Conservation (phyloP, 2,797 vertebrate species). For the Menidia menidia region DNA sequence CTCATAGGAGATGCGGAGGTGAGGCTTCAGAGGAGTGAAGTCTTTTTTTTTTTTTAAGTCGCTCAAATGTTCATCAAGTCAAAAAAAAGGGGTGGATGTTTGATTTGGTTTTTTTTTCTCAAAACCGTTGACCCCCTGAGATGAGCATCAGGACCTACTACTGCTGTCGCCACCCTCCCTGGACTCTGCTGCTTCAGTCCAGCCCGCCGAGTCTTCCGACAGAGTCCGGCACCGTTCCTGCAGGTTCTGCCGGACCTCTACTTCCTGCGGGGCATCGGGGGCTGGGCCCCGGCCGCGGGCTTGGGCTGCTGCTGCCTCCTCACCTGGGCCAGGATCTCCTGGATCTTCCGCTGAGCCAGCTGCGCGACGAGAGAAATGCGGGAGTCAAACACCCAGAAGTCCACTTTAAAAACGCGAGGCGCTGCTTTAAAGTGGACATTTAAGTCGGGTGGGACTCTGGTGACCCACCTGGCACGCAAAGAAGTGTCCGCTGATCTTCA, state of each 20-base stretch:
- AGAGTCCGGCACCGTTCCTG: constrained; percentile 70
- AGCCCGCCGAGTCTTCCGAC: constrained; percentile 83
- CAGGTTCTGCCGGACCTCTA: constrained; percentile 73
- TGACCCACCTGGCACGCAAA: constrained; percentile 97
- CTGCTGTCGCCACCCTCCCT: constrained; percentile 37
- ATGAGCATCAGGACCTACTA: constrained; percentile 78
- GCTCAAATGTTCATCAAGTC: constrained; percentile 74
- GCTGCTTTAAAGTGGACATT: too few relatives aligned
- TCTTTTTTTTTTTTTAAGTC: constrained; percentile 69
- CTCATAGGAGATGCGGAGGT: constrained; percentile 89
- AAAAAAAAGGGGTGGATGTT: constrained; percentile 62
- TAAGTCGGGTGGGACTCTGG: too few relatives aligned
- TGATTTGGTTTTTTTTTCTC: constrained; percentile 51
- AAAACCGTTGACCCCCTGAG: constrained; percentile 75
- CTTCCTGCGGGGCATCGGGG: constrained; percentile 91
- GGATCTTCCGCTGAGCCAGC: constrained; percentile 99
- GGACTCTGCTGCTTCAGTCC: constrained; percentile 67
- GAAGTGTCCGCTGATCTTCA: constrained; percentile 99
- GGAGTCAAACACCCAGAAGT: background rate
- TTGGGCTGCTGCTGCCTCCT: constrained; percentile 95
- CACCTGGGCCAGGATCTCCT: constrained; percentile 98
- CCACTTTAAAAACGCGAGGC: too few relatives aligned
- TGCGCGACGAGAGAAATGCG: constrained; percentile 50
- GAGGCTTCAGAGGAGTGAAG: constrained; percentile 80
- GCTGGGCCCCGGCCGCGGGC: constrained; percentile 86